Evolutionary conservation across 2,888 invertebrate species (phyloP).

Genomic region (Apotomis betuletana): DNA sequence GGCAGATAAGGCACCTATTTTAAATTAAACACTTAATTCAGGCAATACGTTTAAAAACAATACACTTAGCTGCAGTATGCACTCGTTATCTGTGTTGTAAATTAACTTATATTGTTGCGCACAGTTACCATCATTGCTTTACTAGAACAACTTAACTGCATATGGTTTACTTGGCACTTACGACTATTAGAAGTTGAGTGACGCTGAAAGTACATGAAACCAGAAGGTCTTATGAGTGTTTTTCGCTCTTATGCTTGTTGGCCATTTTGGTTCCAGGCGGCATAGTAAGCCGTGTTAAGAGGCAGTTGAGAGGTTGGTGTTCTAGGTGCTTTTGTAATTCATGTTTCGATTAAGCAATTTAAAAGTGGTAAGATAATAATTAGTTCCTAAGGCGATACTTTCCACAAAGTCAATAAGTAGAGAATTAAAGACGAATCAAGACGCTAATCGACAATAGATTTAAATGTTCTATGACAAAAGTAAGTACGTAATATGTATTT

Average conservation of each 20-base stretch:
- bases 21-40: constrained; percentile 38
- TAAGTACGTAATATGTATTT: too few species aligned
- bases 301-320: constrained; percentile 1
- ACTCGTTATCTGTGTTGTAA: constrained; percentile 35
- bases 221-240: neutral
- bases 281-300: constrained; percentile 12
- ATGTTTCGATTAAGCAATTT: neutral
- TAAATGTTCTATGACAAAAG: too few species aligned
- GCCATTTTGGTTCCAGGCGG: neutral
- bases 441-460: too few species aligned
- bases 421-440: too few species aligned
- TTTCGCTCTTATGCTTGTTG: neutral
- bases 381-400: neutral
- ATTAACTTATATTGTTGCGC: constrained; percentile 33
- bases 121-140: neutral
- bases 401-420: neutral
- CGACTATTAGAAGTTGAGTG: neutral
- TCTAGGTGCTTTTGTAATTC: constrained; percentile 3
- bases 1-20: constrained; percentile 32
- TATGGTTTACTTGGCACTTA: neutral
- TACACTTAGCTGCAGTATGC: constrained; percentile 39
- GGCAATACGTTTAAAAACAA: constrained; percentile 41
- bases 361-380: neutral
- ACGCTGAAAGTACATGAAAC: too few species aligned
- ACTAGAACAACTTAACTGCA: neutral